These are phyloP conservation scores for Sigmodon hispidus DNA, from an alignment of 2,113 vertebrate genomes.

Conservation along the genomic window DNA sequence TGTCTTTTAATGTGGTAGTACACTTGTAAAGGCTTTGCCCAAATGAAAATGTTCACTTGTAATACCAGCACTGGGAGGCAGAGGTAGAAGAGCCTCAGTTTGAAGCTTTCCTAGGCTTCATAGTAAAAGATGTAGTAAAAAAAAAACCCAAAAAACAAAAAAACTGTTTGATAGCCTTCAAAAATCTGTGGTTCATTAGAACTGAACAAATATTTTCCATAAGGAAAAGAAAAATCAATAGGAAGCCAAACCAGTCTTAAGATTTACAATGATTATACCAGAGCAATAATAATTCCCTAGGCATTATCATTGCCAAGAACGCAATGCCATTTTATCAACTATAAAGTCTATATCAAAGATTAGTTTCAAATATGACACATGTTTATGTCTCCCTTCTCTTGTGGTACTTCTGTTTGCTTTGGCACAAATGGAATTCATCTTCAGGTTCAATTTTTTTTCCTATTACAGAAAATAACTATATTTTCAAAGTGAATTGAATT, in stretches of 20 bases:
- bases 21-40: not conserved
- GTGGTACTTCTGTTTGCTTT: not conserved
- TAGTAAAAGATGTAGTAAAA: not conserved
- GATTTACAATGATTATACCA: conserved; percentile 7
- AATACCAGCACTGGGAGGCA: no score
- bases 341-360: conserved; percentile 21
- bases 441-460: not conserved
- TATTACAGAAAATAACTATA: conserved; percentile 54
- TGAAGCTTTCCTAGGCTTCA: not conserved
- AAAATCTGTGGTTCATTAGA: not conserved
- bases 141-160: not conserved
- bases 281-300: not conserved
- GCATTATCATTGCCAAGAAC: not conserved
- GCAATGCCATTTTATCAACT: conserved; percentile 48
- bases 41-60: not conserved
- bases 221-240: not conserved
- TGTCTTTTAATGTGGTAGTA: not conserved
- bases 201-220: conserved; percentile 19
- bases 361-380: not conserved
- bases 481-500: conserved; percentile 46
- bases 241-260: conserved; percentile 10
- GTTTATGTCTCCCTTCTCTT: not conserved
- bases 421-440: not conserved
- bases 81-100: no score
- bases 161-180: conserved; percentile 29